Evolutionary conservation across 2,888 invertebrate species (phyloP), one percentile per base, ranked within the genome.

Genomic region (Drosophila subsilvestris): DNA sequence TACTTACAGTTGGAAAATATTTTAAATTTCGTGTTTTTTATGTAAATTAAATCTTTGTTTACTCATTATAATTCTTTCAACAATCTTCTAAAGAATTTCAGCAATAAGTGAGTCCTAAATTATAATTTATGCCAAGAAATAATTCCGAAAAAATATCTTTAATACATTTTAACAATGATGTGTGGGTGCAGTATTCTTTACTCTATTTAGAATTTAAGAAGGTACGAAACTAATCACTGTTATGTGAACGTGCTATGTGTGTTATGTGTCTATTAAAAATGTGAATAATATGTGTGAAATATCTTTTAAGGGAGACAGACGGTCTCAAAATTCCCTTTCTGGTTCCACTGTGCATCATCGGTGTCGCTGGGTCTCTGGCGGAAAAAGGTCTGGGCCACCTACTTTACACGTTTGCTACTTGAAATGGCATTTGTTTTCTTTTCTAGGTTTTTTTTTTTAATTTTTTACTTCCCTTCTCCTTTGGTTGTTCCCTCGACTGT

Each of bases 351-450:
- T 82, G 70, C 67, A 4, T 25, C 25, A 25, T 47, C 53, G 45
- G n/a, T 18, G 53, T 51, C 65, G 60, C 66, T 54, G 66, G 55
- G 59, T 62, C 65, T 76, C 54, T 68, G 74, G 68, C 51, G 62
- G 72, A 77, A 71, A 76, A 80, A 74, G 84, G 84, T 77, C 77
- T 84, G 85, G 83, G 81, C 85, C 87, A 85, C 85, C 85, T 86
- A 84, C 77, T 85, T 85, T 86, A 84, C 83, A 80, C 85, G 80
- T 86, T 86, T 62, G 85, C 82, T 85, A 85, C 85, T 85, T 86
- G 80, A 86, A 82, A 86, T 82, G 76, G 78, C 87, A 75, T 85
- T 85, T 86, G 85, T 86, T 85, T 78, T 87, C 73, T 82, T 85
- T 84, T 76, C 75, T 75, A 51, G 61, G 55, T 60, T 66, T 66